Percentiles rank a stretch among this genome's conserved stretches.
These are phyloP conservation scores for Tetragonula clypearis DNA, from an alignment of 1,140 invertebrate genomes.

Conservation along the genomic window DNA sequence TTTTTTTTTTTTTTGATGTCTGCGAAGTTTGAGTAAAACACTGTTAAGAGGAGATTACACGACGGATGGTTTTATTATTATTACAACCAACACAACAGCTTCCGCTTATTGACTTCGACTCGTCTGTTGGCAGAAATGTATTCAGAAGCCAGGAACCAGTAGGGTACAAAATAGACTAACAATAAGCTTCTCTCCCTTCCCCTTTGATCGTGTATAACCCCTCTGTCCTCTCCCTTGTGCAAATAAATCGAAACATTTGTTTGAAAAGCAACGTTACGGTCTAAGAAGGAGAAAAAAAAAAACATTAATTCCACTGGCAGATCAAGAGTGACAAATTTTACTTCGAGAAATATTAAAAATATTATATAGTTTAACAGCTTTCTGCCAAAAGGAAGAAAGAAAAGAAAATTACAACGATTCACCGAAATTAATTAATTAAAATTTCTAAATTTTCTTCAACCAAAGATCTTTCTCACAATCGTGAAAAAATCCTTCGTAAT, in stretches of 20 bases:
- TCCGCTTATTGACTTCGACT: constrained; percentile 39
- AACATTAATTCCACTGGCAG: neutral
- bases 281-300: neutral
- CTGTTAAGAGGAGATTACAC: neutral
- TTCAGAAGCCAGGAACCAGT: neutral
- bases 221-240: constrained; percentile 21
- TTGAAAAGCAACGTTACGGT: constrained; percentile 30
- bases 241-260: constrained; percentile 50
- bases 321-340: neutral
- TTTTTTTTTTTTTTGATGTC: too few relatives aligned
- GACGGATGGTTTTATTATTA: constrained; percentile 26
- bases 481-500: neutral
- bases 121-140: constrained; percentile 26
- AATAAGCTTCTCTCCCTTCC: constrained; percentile 20
- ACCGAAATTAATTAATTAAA: neutral
- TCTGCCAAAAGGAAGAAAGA: too few relatives aligned
- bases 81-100: constrained; percentile 1
- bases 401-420: too few relatives aligned
- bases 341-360: neutral
- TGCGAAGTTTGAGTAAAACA: neutral
- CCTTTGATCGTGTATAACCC: constrained; percentile 12
- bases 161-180: constrained; percentile 39
- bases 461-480: too few relatives aligned
- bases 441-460: neutral
- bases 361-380: neutral